These are phyloP conservation scores for Parus major DNA, from an alignment of 2,113 vertebrate genomes.

Conservation along the genomic window DNA sequence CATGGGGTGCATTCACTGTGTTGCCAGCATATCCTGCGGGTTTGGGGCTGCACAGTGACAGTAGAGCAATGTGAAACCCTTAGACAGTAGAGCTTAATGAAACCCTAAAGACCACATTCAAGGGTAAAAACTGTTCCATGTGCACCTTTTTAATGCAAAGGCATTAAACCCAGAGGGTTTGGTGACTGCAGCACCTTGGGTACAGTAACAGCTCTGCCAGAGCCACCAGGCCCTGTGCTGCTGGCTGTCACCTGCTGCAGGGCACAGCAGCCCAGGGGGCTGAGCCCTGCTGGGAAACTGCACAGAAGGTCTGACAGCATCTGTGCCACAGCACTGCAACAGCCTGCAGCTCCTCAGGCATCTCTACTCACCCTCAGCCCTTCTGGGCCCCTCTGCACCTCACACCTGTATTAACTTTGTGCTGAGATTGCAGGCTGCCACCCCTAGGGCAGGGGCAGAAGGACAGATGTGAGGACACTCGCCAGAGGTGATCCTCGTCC, in stretches of 20 bases:
- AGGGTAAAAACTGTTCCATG: not conserved
- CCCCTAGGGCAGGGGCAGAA: not conserved
- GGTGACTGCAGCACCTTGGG: not conserved
- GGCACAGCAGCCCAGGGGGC: not conserved
- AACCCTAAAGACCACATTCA: not conserved
- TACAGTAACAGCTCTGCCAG: not conserved
- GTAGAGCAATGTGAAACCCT: accelerated
- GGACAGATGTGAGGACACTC: accelerated
- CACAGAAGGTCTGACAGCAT: not conserved
- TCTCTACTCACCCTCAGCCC: not conserved
- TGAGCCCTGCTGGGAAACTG: not conserved
- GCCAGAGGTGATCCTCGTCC: not conserved
- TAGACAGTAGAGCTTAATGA: not conserved
- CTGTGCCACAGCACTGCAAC: accelerated
- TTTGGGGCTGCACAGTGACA: not conserved
- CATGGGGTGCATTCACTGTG: not conserved
- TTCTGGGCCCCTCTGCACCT: not conserved
- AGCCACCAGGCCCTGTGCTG: not conserved
- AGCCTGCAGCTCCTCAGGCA: not conserved
- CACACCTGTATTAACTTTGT: not conserved
- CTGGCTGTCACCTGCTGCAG: not conserved
- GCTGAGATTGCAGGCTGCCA: not conserved
- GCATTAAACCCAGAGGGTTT: not conserved
- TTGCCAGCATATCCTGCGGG: not conserved
- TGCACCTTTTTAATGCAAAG: not conserved